These are phyloP conservation scores for Triplophysa rosa DNA, from an alignment of 2,113 vertebrate species.

Conservation along the genomic window DNA sequence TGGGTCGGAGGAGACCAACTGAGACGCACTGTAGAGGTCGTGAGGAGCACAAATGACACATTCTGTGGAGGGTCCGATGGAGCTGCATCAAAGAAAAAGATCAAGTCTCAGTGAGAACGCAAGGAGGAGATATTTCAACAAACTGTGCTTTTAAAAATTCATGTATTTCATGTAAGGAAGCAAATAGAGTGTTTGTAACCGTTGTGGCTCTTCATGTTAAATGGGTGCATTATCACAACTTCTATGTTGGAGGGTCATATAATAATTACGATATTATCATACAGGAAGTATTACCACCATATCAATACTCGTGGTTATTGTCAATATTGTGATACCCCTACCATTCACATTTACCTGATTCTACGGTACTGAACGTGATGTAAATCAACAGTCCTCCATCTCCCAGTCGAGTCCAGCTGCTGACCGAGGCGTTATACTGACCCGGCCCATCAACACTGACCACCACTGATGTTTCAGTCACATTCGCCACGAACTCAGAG, in stretches of 20 bases:
- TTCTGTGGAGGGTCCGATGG: slow-evolving; percentile 86
- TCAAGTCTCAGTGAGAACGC: neutral
- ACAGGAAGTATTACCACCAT: too few relatives aligned
- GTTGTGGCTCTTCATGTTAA: too few relatives aligned
- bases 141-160: too few relatives aligned
- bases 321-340: too few relatives aligned
- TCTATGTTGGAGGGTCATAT: too few relatives aligned
- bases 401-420: slow-evolving; percentile 87
- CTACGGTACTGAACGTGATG: slow-evolving; percentile 81
- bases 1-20: slow-evolving; percentile 84
- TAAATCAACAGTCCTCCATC: slow-evolving; percentile 82
- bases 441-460: slow-evolving; percentile 82
- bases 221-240: too few relatives aligned
- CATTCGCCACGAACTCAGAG: slow-evolving; percentile 74
- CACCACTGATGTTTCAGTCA: slow-evolving; percentile 77
- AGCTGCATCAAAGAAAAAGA: slow-evolving; percentile 66
- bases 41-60: slow-evolving; percentile 79
- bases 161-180: too few relatives aligned
- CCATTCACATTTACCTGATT: slow-evolving; percentile 77
- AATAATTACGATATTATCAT: too few relatives aligned
- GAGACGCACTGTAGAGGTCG: slow-evolving; percentile 79
- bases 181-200: too few relatives aligned
- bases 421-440: slow-evolving; percentile 84
- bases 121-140: too few relatives aligned
- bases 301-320: too few relatives aligned